Percentiles rank a stretch among this genome's conserved stretches.
Evolutionary conservation across 2,888 invertebrate species (phyloP).

Genomic region (Drosophila demipolita): DNA sequence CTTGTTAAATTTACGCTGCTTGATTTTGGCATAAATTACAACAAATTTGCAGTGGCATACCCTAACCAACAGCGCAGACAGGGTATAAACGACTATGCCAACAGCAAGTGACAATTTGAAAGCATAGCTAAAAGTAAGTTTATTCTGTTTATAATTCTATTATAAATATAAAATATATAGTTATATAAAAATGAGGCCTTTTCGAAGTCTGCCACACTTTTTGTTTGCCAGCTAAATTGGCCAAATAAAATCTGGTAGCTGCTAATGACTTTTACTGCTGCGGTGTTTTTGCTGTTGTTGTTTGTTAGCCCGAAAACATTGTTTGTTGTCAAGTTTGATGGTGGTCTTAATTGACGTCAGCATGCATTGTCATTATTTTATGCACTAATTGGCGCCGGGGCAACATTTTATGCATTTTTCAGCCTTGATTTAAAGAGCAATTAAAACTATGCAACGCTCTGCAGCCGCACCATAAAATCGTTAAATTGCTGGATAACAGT

Average conservation of each 20-base stretch:
- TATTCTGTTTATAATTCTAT: neutral
- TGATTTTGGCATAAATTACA: conserved; percentile 54
- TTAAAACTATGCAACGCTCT: conserved; percentile 40
- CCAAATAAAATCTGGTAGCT: conserved; percentile 53
- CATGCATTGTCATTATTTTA: conserved; percentile 54
- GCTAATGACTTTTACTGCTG: conserved; percentile 49
- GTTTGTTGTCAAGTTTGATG: conserved; percentile 46
- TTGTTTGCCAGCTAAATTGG: conserved; percentile 44
- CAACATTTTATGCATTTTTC: conserved; percentile 23
- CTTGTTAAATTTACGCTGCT: conserved; percentile 43
- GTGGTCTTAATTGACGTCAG: conserved; percentile 57
- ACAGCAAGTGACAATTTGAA: neutral
- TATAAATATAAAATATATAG: neutral
- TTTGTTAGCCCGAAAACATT: conserved; percentile 30
- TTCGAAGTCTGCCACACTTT: conserved; percentile 1
- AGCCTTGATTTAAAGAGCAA: conserved; percentile 60
- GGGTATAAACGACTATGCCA: conserved; percentile 6
- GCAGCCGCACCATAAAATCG: conserved; percentile 1
- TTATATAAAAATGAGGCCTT: neutral
- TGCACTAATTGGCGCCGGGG: conserved; percentile 51
- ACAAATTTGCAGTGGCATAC: conserved; percentile 28
- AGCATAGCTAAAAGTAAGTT: neutral
- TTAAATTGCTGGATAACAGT: neutral
- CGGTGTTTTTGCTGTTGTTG: conserved; percentile 19
- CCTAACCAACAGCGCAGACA: neutral